Evolutionary conservation across 2,113 vertebrate species (phyloP), one percentile per base, ranked within the genome.

Genomic region (Anoplopoma fimbria): DNA sequence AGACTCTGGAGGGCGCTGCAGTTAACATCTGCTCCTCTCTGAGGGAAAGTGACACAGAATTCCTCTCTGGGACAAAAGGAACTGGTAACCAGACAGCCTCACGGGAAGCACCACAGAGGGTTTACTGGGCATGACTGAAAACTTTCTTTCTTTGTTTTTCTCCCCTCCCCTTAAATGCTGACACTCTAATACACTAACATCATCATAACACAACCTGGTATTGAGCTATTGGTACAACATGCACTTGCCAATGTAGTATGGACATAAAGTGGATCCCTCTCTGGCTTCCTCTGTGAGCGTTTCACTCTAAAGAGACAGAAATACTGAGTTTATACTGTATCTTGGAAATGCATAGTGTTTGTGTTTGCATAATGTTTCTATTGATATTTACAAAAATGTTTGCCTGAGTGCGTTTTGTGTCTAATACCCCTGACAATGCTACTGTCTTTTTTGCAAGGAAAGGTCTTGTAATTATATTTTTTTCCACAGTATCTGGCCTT

Each of bases 1-100:
- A 49, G 65, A 67, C 91, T 64, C 63, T 63, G 51, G 92, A 53
- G 87, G 90, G 88, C 89, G 82, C 88, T 91, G 82, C 77, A 81
- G 84, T 17, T 79, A 51, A 29, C 76, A 23, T 58, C 63, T 47
- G 13, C 33, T 53, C 65, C 21, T 19, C 49, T 60, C 33, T 77
- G 13, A 69, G 77, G 75, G 65, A 55, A 55, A 61, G 64, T 27
- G 64, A 31, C 65, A 38, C 64, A 80, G 65, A 82, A 81, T 67
- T 76, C 79, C 82, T 73, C 42, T 19, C 4, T 36, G 81, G 88
- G 92, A 94, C 92, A 91, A 94, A 92, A 93, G 89, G 72, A 78
- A 82, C 79, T 79, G 88, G 88, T 91, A 78, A 91, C 57, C 86
- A 89, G 82, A 83, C 89, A 75, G 80, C 84, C 81, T 57, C 89